These are phyloP conservation scores for Esperia sulphurella DNA, from an alignment of 2,888 invertebrate species.

Conservation along the genomic window DNA sequence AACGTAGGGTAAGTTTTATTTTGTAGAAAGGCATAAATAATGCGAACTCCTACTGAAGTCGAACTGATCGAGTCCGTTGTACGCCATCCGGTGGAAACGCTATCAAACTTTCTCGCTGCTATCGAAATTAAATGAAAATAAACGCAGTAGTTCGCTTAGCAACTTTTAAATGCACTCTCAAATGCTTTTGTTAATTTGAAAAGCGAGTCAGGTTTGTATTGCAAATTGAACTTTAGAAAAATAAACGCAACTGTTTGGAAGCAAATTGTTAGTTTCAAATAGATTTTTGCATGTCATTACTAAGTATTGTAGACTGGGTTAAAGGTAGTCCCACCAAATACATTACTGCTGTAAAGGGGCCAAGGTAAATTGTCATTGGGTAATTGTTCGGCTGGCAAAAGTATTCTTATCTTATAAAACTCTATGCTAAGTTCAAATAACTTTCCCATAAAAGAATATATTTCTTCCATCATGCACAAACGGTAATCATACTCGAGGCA, in stretches of 20 bases:
- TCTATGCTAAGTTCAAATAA: no score
- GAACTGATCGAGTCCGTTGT: conserved; percentile 24
- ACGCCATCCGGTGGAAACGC: conserved; percentile 32
- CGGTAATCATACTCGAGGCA: no score
- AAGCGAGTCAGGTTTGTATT: conserved; percentile 45
- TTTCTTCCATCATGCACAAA: no score
- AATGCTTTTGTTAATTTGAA: conserved; percentile 64
- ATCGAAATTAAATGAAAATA: conserved; percentile 64
- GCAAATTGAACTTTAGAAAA: conserved; percentile 37
- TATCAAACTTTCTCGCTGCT: conserved; percentile 54
- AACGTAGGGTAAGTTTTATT: conserved; percentile 24
- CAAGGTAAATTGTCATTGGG: no score
- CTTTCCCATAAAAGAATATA: no score
- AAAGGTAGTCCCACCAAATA: no score
- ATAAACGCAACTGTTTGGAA: conserved; percentile 23
- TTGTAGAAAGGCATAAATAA: conserved; percentile 37
- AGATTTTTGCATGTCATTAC: neutral
- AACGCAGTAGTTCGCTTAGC: conserved; percentile 52
- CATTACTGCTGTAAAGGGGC: no score
- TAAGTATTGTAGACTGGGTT: neutral
- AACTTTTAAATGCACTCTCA: conserved; percentile 60
- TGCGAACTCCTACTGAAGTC: conserved; percentile 29
- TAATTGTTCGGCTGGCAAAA: no score
- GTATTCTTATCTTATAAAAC: no score
- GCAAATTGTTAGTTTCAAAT: conserved; percentile 3